Percentiles rank a stretch among this genome's conserved stretches.
phyloP scores from a whole-genome alignment of 2,113 vertebrate species.

The Neolamprologus hecqui region DNA sequence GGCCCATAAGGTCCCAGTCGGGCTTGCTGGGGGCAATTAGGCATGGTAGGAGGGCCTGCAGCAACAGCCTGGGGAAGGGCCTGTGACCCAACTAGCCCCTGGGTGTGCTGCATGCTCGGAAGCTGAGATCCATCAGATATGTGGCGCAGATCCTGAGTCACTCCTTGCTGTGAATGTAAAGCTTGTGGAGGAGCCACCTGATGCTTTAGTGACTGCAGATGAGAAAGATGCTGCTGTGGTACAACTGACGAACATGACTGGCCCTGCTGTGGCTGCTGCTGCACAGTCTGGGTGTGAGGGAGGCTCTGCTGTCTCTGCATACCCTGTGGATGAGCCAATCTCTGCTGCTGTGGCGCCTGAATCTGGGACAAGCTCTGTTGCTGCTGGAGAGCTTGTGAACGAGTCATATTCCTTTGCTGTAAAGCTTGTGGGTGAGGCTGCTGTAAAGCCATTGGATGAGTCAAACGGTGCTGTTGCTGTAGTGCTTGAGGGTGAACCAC shows the following conservation, averaged over 20 bases:
- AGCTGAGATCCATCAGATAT: constrained; percentile 51
- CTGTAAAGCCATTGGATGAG: constrained; percentile 39
- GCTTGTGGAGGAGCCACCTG: constrained; percentile 61
- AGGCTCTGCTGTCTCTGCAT: constrained; percentile 52
- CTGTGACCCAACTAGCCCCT: constrained; percentile 33
- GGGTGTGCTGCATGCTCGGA: constrained; percentile 49
- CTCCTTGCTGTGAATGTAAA: constrained; percentile 68
- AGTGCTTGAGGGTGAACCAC: constrained; percentile 45
- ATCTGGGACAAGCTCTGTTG: constrained; percentile 50
- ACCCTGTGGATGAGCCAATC: constrained; percentile 31
- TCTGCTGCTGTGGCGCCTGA: constrained; percentile 43
- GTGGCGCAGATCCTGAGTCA: constrained; percentile 59
- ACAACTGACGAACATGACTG: constrained; percentile 18
- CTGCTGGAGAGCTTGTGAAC: constrained; percentile 38
- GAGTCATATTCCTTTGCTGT: constrained; percentile 45
- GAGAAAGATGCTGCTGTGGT: constrained; percentile 46
- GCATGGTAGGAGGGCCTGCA: constrained; percentile 66
- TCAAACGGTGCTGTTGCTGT: constrained; percentile 26
- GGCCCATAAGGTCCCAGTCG: constrained; percentile 75
- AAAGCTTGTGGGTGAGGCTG: constrained; percentile 43
- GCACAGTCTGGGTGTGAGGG: constrained; percentile 32
- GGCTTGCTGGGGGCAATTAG: constrained; percentile 70
- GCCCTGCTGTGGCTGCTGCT: constrained; percentile 37
- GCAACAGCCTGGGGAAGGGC: constrained; percentile 48
- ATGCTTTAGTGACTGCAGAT: constrained; percentile 52